phyloP scores from a whole-genome alignment of 2,113 vertebrate species.

The Eleginops maclovinus region DNA sequence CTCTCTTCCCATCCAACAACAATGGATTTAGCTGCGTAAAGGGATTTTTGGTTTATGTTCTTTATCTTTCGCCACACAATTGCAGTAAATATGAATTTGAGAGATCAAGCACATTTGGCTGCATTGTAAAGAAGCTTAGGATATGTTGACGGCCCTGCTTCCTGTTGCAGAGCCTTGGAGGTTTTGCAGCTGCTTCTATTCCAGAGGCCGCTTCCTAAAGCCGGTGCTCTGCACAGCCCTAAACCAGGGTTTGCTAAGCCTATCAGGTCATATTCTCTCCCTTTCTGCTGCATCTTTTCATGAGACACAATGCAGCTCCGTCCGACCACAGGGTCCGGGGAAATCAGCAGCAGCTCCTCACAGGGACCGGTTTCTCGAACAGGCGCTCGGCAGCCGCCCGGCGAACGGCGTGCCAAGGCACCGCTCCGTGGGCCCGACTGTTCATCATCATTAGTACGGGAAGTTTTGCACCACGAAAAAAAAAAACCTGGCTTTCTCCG shows the following conservation, averaged over 20 bases:
- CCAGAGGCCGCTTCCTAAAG: not conserved
- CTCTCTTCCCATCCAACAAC: slow-evolving; percentile 66
- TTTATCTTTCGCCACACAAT: slow-evolving; percentile 79
- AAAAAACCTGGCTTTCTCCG: slow-evolving; percentile 44
- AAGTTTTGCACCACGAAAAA: slow-evolving; percentile 39
- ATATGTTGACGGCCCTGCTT: slow-evolving; percentile 33
- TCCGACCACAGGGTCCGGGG: too few relatives aligned
- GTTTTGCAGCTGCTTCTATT: slow-evolving; percentile 34
- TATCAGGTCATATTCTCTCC: too few relatives aligned
- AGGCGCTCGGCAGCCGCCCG: slow-evolving; percentile 57
- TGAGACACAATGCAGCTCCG: not conserved
- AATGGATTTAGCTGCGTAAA: slow-evolving; percentile 77
- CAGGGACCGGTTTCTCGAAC: slow-evolving; percentile 1
- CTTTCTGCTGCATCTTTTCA: too few relatives aligned
- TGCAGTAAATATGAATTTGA: slow-evolving; percentile 81
- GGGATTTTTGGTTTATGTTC: slow-evolving; percentile 80
- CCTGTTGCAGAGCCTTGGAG: slow-evolving; percentile 29
- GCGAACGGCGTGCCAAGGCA: slow-evolving; percentile 52
- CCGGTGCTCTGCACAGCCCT: too few relatives aligned
- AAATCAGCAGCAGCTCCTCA: slow-evolving; percentile 43
- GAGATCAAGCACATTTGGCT: slow-evolving; percentile 80
- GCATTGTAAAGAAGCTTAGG: slow-evolving; percentile 81
- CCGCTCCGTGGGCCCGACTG: slow-evolving; percentile 63
- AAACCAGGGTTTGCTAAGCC: too few relatives aligned
- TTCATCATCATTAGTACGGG: slow-evolving; percentile 74